Percentiles rank a stretch among this genome's conserved stretches.
phyloP scores from a whole-genome alignment of 2,113 vertebrate genomes.

The Zeus faber region DNA sequence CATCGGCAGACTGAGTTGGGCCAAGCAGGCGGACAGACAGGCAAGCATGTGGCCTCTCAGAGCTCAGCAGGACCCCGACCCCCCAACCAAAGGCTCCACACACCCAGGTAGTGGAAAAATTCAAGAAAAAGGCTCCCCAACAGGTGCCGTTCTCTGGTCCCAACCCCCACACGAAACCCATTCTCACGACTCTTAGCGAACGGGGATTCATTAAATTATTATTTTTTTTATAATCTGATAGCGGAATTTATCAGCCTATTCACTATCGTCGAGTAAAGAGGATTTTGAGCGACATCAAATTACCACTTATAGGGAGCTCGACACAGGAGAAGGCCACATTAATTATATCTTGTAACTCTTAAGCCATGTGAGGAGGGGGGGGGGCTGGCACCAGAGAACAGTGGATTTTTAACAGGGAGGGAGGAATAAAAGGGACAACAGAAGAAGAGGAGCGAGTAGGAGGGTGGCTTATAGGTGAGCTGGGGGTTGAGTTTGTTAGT shows the following conservation, averaged over 20 bases:
- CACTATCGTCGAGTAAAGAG: too few relatives aligned
- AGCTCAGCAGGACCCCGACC: slow-evolving; percentile 49
- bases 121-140: slow-evolving; percentile 41
- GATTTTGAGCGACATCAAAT: too few relatives aligned
- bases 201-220: background rate
- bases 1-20: slow-evolving; percentile 38
- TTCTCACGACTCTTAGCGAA: background rate
- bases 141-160: slow-evolving; percentile 47
- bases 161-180: background rate
- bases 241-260: background rate
- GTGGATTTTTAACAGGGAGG: slow-evolving; percentile 44
- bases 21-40: slow-evolving; percentile 52
- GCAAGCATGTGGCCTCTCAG: slow-evolving; percentile 64
- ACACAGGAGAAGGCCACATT: too few relatives aligned
- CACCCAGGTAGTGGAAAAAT: slow-evolving; percentile 53
- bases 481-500: too few relatives aligned
- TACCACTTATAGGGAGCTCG: too few relatives aligned
- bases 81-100: slow-evolving; percentile 55
- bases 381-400: slow-evolving; percentile 49
- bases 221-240: background rate
- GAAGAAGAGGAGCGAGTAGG: slow-evolving; percentile 40
- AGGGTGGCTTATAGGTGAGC: slow-evolving; percentile 38
- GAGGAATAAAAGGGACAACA: slow-evolving; percentile 51
- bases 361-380: slow-evolving; percentile 3
- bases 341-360: too few relatives aligned